phyloP scores from a whole-genome alignment of 2,113 vertebrate species.

The Corythaeola cristata region DNA sequence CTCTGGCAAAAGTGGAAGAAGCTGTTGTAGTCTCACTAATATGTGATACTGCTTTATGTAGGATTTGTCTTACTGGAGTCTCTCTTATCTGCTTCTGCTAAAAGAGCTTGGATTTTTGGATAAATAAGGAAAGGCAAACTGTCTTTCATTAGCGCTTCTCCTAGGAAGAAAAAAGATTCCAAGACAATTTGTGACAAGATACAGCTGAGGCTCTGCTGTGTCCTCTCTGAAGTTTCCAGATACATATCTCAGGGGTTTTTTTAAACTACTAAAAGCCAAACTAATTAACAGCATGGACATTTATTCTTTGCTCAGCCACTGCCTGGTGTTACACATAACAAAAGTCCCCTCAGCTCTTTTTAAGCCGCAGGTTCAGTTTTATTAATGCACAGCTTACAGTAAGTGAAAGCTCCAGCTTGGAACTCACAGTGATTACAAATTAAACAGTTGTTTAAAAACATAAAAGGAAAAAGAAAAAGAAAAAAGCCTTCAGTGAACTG shows the following conservation, averaged over 20 bases:
- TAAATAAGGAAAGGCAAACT: not conserved
- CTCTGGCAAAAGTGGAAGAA: not conserved
- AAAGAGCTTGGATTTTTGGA: not conserved
- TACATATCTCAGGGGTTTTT: rapidly evolving
- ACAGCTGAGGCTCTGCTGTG: not conserved
- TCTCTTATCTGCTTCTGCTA: not conserved
- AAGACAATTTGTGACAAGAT: not conserved
- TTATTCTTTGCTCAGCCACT: not conserved
- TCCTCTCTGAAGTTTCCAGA: not conserved
- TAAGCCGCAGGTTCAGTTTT: not conserved
- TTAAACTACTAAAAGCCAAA: not conserved
- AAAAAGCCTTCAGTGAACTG: not conserved
- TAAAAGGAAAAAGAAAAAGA: too few species aligned
- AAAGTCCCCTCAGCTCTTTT: not conserved
- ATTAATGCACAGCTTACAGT: not conserved
- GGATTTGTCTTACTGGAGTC: not conserved
- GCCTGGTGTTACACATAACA: not conserved
- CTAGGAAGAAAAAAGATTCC: not conserved
- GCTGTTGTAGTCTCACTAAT: not conserved
- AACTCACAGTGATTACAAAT: not conserved
- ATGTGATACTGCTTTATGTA: not conserved
- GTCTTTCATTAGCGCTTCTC: not conserved
- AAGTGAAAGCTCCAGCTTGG: not conserved
- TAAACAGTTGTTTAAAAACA: not conserved
- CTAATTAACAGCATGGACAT: not conserved